These are phyloP conservation scores for Cygnus atratus DNA, from an alignment of 2,113 vertebrate species.

Conservation along the genomic window DNA sequence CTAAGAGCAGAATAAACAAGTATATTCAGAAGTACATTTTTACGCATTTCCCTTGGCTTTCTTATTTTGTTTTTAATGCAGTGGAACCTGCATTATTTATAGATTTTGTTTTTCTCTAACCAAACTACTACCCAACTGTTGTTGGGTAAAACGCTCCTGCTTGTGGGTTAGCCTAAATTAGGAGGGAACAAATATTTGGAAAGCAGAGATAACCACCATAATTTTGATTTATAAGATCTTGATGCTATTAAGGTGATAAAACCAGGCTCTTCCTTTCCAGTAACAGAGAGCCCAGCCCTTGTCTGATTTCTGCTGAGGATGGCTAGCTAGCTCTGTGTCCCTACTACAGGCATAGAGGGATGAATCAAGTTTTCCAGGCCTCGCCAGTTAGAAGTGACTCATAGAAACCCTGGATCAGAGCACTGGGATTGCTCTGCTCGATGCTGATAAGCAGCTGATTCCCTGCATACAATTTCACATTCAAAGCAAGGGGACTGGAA, in stretches of 20 bases:
- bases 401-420: conserved; percentile 50
- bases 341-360: not conserved
- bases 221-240: not conserved
- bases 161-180: not conserved
- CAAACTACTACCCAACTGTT: not conserved
- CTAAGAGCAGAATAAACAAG: not conserved
- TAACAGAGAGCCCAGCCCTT: not conserved
- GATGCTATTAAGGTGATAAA: not conserved
- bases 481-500: conserved; percentile 62
- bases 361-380: conserved; percentile 66
- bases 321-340: not conserved
- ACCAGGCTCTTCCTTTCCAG: not conserved
- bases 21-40: not conserved
- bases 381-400: conserved; percentile 61
- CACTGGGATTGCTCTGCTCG: conserved; percentile 32
- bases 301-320: conserved; percentile 25
- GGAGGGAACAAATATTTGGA: not conserved
- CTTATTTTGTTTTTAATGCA: not conserved
- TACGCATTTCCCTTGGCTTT: not conserved
- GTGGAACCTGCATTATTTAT: not conserved
- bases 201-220: not conserved
- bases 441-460: conserved; percentile 66
- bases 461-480: conserved; percentile 54
- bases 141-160: not conserved
- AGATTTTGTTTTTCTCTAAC: not conserved